Percentiles rank a stretch among this genome's conserved stretches.
phyloP scores from a whole-genome alignment of 2,888 invertebrate species.

The Sarcophaga rosellei region DNA sequence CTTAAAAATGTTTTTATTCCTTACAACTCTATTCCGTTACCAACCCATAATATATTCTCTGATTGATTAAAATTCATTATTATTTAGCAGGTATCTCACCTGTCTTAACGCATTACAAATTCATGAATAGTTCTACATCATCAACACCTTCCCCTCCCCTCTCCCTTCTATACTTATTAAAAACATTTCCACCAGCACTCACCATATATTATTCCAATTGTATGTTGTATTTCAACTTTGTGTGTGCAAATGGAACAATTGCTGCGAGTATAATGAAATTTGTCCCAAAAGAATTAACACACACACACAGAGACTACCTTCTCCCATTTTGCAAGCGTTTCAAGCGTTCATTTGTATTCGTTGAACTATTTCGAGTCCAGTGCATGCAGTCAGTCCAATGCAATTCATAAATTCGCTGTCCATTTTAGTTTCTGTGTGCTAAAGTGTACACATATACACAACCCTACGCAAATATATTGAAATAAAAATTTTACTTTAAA shows the following conservation, averaged over 20 bases:
- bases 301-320: background rate
- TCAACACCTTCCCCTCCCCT: background rate
- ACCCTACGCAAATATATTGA: background rate
- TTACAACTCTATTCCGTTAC: background rate
- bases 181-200: too few relatives aligned
- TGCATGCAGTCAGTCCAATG: conserved; percentile 12
- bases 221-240: background rate
- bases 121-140: too few relatives aligned
- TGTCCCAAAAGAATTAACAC: conserved; percentile 35
- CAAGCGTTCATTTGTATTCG: conserved; percentile 27
- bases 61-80: conserved; percentile 29
- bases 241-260: conserved; percentile 13
- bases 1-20: too few relatives aligned
- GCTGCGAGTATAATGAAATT: conserved; percentile 35
- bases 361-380: conserved; percentile 4
- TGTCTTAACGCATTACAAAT: background rate
- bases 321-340: background rate
- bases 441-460: background rate
- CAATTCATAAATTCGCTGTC: conserved; percentile 40
- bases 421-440: background rate
- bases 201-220: conserved; percentile 17
- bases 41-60: background rate
- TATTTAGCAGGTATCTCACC: conserved; percentile 18
- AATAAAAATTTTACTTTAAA: background rate
- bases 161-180: background rate